These are phyloP conservation scores for Trachurus trachurus DNA, from an alignment of 2,797 vertebrate species.

Conservation along the genomic window DNA sequence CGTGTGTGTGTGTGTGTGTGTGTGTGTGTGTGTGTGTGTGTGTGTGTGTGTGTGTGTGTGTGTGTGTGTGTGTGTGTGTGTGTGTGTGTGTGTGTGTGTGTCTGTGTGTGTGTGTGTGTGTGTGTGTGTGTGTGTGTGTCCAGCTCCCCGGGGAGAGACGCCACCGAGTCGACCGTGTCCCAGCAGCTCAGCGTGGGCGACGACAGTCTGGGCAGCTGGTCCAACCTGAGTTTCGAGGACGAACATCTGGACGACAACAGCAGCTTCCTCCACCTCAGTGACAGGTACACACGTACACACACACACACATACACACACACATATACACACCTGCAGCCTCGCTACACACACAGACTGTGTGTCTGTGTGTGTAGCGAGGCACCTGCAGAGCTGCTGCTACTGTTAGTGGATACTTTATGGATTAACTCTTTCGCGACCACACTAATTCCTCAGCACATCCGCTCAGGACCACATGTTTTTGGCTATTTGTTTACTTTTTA, in stretches of 20 bases:
- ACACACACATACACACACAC: no score
- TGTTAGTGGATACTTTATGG: no score
- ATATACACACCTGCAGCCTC: no score
- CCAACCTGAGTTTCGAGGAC: conserved; percentile 98
- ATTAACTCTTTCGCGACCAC: no score
- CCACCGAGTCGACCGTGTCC: conserved; percentile 90
- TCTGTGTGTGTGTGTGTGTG: neutral
- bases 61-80: neutral
- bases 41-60: neutral
- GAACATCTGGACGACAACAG: conserved; percentile 97
- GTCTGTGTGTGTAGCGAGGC: no score
- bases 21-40: neutral
- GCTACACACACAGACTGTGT: no score
- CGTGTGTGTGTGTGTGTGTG: no score
- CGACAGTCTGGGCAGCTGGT: conserved; percentile 98
- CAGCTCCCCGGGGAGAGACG: conserved; percentile 90
- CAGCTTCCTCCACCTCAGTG: conserved; percentile 98
- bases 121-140: neutral
- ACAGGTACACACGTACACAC: conserved; percentile 93
- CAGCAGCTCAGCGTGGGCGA: conserved; percentile 96
- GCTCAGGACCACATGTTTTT: no score
- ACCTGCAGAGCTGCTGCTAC: no score
- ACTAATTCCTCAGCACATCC: no score
- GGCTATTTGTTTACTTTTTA: no score
- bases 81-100: neutral